These are phyloP conservation scores for Odontophorus gujanensis DNA, from an alignment of 2,113 vertebrate species.

Conservation along the genomic window DNA sequence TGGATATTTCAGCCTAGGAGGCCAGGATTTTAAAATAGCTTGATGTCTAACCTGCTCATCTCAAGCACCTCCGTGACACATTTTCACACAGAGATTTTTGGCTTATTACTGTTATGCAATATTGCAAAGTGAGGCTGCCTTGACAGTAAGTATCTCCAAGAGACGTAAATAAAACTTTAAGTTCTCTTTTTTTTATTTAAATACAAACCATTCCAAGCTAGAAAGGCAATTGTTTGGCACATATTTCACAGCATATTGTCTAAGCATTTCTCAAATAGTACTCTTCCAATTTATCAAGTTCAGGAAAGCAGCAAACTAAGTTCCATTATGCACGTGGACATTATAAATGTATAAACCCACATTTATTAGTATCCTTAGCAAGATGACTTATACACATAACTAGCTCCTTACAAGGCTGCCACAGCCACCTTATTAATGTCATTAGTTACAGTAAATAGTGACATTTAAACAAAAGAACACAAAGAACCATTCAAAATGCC, in stretches of 20 bases:
- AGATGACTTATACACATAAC: not conserved
- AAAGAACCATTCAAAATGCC: conserved; percentile 17
- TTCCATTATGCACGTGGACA: not conserved
- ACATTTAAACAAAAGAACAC: conserved; percentile 33
- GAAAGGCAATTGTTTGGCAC: not conserved
- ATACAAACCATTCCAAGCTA: not conserved
- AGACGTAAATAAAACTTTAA: not conserved
- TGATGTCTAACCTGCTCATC: not conserved
- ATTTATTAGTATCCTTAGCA: not conserved
- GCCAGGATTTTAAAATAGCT: not conserved
- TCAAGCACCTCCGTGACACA: not conserved
- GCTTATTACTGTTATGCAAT: not conserved
- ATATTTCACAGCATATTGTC: not conserved
- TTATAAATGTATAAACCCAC: not conserved
- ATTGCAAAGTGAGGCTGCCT: not conserved
- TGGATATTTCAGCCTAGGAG: not conserved
- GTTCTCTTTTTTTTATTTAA: not conserved
- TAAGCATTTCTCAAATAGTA: not conserved
- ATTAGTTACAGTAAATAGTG: conserved; percentile 26
- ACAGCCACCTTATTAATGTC: not conserved
- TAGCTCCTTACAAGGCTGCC: not conserved
- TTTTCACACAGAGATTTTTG: not conserved
- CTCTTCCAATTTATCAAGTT: not conserved
- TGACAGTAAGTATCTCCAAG: not conserved
- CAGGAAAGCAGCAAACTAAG: not conserved